Evolutionary conservation across 2,797 vertebrate species (phyloP).

Genomic region (Gambelia wislizenii): DNA sequence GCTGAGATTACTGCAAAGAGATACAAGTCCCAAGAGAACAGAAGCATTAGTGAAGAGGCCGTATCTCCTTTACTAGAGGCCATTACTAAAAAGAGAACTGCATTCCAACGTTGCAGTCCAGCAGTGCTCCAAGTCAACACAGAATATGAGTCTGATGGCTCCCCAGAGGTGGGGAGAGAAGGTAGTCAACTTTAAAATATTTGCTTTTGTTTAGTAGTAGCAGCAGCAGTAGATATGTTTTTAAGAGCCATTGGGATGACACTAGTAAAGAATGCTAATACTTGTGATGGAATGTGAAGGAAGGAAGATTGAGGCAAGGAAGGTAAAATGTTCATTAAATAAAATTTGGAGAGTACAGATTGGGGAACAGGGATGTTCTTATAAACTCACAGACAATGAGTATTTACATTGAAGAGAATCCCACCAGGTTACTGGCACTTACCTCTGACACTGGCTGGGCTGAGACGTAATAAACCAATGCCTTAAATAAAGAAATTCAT

Average conservation of each 20-base stretch:
- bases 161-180: conserved; percentile 88
- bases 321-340: conserved; percentile 1
- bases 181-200: conserved; percentile 73
- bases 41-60: conserved; percentile 45
- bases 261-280: neutral
- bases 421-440: neutral
- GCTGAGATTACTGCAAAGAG: conserved; percentile 66
- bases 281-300: neutral
- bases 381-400: neutral
- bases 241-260: neutral
- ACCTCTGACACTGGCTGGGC: neutral
- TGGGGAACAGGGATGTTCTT: neutral
- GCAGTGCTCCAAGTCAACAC: conserved; percentile 40
- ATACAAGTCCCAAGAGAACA: conserved; percentile 66
- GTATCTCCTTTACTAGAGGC: conserved; percentile 62
- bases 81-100: conserved; percentile 57
- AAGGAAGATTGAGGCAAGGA: neutral
- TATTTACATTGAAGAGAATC: neutral
- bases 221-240: too few species aligned
- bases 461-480: too few species aligned
- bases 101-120: conserved; percentile 21
- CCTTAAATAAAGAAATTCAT: too few species aligned
- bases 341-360: neutral
- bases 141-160: conserved; percentile 82
- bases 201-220: neutral